Base-by-base conservation (phyloP, 2,797 vertebrate genomes). In the Xerus rutilus region DNA sequence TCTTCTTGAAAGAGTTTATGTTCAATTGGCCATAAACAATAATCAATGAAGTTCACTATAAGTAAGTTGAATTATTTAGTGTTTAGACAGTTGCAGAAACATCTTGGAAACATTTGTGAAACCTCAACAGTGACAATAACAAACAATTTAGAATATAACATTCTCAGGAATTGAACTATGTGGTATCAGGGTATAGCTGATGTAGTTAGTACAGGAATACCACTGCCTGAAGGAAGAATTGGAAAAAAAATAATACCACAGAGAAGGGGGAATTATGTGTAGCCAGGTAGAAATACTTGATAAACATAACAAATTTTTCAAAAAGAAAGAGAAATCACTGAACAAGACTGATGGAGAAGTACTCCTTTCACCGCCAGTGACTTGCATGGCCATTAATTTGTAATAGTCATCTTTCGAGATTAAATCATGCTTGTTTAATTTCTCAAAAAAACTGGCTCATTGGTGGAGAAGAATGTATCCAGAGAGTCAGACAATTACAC, bases 401-500 rank as follows among this genome's bases (percentile, higher is more conserved):
- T 69, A 93, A 82, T 84, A 59, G 18, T 62, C 72, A 73, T 81
- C 45, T 93, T 94, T 95, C 43, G 47, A 65, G 73, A 93, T 79
- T 77, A 82, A 95, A 74, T 87, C 15, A 74, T 23, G 30, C 54
- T 65, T 47, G 47, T 91, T 84, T 95, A 86, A 45, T 91, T 96
- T 96, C 89, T 90, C 95, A 45, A 67, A 92, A 97, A 39, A 95
- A 81, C 59, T 72, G 45, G 57, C 78, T 89, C 39, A 7, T 49
- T 70, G 65, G 81, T 67, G 74, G 67, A 93, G 76, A 94, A 96
- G 43, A 96, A 72, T 84, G 96, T 96, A 89, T 81, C 84, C 52
- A 82, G 67, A 97, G 67, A 65, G 70, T 73, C 77, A 94, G 92
- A 94, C 70, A 91, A 91, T 97, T 96, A 95, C 92, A 94, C 86